Evolutionary conservation across 2,113 vertebrate species (phyloP), one percentile per base, ranked within the genome.

Genomic region (Morone chrysops): DNA sequence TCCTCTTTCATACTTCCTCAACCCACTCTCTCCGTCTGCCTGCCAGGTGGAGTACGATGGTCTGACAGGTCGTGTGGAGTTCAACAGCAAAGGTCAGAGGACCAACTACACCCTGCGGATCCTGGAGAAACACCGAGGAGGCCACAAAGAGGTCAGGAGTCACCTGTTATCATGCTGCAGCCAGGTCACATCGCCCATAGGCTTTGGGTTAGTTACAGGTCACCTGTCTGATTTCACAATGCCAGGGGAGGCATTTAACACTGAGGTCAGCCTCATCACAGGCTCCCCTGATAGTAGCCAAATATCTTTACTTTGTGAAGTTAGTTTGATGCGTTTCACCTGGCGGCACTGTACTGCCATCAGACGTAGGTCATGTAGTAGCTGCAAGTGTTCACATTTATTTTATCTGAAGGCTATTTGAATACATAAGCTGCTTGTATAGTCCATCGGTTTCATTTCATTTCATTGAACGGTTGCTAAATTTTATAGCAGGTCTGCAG

Each of bases 61-160:
- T 73, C 94, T 98, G 94, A 98, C 97, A 0, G 97, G 97, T 3
- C 94, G 95, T 1, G 96, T 98, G 20, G 97, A 98, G 91, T 98
- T 98, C 92, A 98, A 98, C 96, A 98, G 97, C 94, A 97, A 97
- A 94, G 97, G 97, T 61, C 97, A 98, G 91, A 96, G 97, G 82
- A 98, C 97, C 85, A 98, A 98, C 95, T 98, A 98, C 87, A 97
- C 96, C 62, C 92, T 98, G 81, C 94, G 96, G 78, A 96, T 98
- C 90, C 93, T 98, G 87, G 97, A 98, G 94, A 97, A 97, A 90
- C 96, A 96, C 72, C 92, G 94, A 50, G 93, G 96, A 76, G 97
- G 97, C 69, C 97, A 97, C 92, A 97, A 96, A 70, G 96, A 98
- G 97, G 97, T 97, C 86, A 92, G 92, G 75, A 83, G 85, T 87